phyloP scores from a whole-genome alignment of 2,888 invertebrate genomes.

The Diloba caeruleocephala region DNA sequence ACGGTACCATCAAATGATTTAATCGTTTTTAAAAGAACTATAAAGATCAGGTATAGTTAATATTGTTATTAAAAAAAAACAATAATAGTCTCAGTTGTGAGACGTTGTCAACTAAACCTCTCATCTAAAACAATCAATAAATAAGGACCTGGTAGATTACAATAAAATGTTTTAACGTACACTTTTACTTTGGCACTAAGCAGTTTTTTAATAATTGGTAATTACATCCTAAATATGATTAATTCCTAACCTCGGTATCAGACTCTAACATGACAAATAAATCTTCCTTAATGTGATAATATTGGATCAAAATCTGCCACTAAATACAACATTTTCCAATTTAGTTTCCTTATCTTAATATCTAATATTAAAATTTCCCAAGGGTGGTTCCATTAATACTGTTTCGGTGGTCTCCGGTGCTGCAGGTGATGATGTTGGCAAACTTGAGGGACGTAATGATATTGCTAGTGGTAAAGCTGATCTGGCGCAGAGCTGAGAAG shows the following conservation, averaged over 20 bases:
- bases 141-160: too few species aligned
- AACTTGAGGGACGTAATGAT: conserved; percentile 91
- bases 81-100: too few species aligned
- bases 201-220: conserved; percentile 2
- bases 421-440: conserved; percentile 67
- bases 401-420: conserved; percentile 77
- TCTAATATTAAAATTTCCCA: conserved; percentile 71
- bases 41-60: too few species aligned
- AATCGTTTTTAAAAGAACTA: too few species aligned
- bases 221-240: conserved; percentile 1
- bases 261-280: conserved; percentile 15
- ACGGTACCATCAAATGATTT: too few species aligned
- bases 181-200: conserved; percentile 41
- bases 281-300: conserved; percentile 2
- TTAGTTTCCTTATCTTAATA: conserved; percentile 59
- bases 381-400: conserved; percentile 72
- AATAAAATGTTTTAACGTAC: too few species aligned
- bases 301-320: conserved; percentile 12
- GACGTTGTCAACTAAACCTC: too few species aligned
- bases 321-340: neutral
- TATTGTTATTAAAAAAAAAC: too few species aligned
- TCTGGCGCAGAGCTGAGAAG: conserved; percentile 92
- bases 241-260: conserved; percentile 33
- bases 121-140: too few species aligned
- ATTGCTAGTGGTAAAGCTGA: conserved; percentile 93